Evolutionary conservation across 2,797 vertebrate genomes (phyloP).

Genomic region (Macropodus opercularis): DNA sequence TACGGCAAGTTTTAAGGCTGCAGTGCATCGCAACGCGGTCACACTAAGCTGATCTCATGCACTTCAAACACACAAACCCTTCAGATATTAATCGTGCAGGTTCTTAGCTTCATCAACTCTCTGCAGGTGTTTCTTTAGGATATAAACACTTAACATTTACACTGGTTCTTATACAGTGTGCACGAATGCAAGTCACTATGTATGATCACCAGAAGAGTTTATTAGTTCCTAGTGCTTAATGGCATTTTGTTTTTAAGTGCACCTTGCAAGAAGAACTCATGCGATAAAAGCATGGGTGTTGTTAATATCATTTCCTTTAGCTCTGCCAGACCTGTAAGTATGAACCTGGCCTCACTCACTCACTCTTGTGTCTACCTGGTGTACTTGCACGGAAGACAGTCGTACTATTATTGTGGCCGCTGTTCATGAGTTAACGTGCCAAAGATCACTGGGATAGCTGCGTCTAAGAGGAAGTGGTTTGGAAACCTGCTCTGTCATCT

Average conservation of each 20-base stretch:
- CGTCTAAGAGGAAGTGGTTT: conserved; percentile 41
- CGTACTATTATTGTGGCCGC: background rate
- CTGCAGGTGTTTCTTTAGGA: no score
- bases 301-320: background rate
- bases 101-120: no score
- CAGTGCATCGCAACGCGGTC: background rate
- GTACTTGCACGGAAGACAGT: background rate
- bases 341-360: background rate
- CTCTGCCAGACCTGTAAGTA: background rate
- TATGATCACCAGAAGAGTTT: no score
- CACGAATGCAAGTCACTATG: no score
- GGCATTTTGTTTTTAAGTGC: background rate
- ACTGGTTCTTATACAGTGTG: no score
- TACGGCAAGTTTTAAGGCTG: background rate
- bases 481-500: conserved; percentile 11
- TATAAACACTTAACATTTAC: no score
- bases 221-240: background rate
- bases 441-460: background rate
- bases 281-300: background rate
- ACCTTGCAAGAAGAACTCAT: background rate
- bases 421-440: background rate
- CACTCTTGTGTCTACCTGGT: background rate
- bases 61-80: background rate
- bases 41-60: background rate
- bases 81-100: background rate